Evolutionary conservation across 2,797 vertebrate genomes (phyloP), one percentile per base, ranked within the genome.

Genomic region (Thripadectes ignobilis): DNA sequence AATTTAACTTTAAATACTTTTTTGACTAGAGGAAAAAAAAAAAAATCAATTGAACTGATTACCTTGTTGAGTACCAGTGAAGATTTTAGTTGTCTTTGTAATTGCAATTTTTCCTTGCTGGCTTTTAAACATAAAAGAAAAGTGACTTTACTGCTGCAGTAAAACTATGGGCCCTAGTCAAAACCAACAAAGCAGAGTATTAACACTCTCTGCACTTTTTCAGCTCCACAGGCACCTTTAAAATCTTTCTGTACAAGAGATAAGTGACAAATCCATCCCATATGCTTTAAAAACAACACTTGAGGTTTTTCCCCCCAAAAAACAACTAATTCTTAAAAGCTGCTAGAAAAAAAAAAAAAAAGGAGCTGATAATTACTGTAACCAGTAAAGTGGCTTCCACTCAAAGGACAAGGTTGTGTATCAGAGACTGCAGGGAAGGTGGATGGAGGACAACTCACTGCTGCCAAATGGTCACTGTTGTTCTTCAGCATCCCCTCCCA

Each of bases 51-150:
- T 76, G 92, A 93, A 91, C 95, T 88, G 92, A 97, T 95, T 96
- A 95, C 90, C 94, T 92, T 90, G 89, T 84, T 91, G 95, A 95
- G 84, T 94, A 93, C 68, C 92, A 86, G 82, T 82, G 96, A 89
- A 94, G 95, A 94, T 91, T 93, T 96, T 89, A 94, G 95, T 92
- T 96, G 93, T 93, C 95, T 96, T 88, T 96, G 90, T 97, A 96
- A 96, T 91, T 92, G 95, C 84, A 95, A 93, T 95, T 96, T 95
- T 95, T 94, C 73, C 86, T 94, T 89, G 71, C 95, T 93, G 88
- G 76, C 92, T 96, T 96, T 96, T 96, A 92, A 95, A 94, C 69
- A 73, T 94, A 94, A 96, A 96, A 94, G 85, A 88, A 85, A 93
- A 94, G 95, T 76, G 92, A 92, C 92, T 96, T 95, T 95, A 96